Evolutionary conservation across 2,113 vertebrate genomes (phyloP).

Genomic region (Dasyurus viverrinus): DNA sequence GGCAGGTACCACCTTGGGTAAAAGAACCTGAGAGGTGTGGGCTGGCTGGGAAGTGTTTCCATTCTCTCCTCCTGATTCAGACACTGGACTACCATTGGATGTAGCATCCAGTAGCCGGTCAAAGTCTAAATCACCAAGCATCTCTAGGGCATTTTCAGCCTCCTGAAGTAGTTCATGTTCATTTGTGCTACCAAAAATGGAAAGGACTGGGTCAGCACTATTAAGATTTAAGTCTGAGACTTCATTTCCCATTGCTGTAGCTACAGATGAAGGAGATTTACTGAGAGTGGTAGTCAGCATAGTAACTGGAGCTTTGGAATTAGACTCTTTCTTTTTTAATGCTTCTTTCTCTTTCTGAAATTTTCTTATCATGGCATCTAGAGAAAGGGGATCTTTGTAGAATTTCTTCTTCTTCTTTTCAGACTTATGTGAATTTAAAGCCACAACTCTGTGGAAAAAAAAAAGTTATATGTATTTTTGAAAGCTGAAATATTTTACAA

Average conservation of each 20-base stretch:
- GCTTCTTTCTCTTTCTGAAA: slow-evolving; percentile 97
- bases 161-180: slow-evolving; percentile 94
- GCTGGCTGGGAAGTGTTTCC: slow-evolving; percentile 84
- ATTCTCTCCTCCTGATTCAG: slow-evolving; percentile 91
- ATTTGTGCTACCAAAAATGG: slow-evolving; percentile 93
- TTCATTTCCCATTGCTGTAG: slow-evolving; percentile 76
- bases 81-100: slow-evolving; percentile 89
- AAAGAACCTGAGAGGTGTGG: slow-evolving; percentile 81
- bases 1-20: slow-evolving; percentile 87
- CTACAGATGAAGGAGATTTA: slow-evolving; percentile 78
- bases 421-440: slow-evolving; percentile 93
- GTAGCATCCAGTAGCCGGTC: slow-evolving; percentile 93
- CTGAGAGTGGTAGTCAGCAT: slow-evolving; percentile 80
- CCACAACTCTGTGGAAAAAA: slow-evolving; percentile 87
- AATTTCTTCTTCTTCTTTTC: slow-evolving; percentile 99
- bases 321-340: slow-evolving; percentile 89
- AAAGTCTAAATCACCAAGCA: slow-evolving; percentile 96
- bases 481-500: slow-evolving; percentile 20
- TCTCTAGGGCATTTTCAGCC: slow-evolving; percentile 90
- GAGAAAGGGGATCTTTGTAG: slow-evolving; percentile 94
- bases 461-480: slow-evolving; percentile 40
- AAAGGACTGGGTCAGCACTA: slow-evolving; percentile 91
- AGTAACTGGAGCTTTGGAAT: slow-evolving; percentile 75
- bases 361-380: slow-evolving; percentile 97
- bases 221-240: slow-evolving; percentile 84